A percentile compares a stretch with the other conserved stretches of the same genome.
Conservation (phyloP, 2,888 invertebrate species). For the Drosophila neonasuta region DNA sequence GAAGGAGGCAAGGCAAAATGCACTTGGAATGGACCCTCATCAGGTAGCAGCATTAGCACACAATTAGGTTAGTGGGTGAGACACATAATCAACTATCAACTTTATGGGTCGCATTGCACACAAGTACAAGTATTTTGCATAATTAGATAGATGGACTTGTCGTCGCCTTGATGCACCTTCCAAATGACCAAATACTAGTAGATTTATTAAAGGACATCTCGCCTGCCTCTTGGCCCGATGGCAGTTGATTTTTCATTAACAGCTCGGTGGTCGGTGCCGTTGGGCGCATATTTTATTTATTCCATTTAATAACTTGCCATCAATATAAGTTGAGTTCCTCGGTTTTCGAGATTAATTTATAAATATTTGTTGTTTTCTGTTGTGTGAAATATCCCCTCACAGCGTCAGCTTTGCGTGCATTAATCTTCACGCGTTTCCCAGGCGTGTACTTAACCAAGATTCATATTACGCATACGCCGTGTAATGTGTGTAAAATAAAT, state of each 20-base stretch:
- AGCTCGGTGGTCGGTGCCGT: conserved; percentile 35
- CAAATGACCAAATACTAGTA: conserved; percentile 47
- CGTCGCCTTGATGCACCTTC: conserved; percentile 51
- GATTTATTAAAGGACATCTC: conserved; percentile 40
- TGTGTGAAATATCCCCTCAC: conserved; percentile 17
- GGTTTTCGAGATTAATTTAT: conserved; percentile 49
- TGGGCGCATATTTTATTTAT: conserved; percentile 43
- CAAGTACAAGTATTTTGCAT: conserved; percentile 50
- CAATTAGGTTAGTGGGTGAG: conserved; percentile 77
- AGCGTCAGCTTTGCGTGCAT: conserved; percentile 42
- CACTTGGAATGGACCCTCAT: conserved; percentile 46
- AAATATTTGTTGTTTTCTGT: conserved; percentile 22
- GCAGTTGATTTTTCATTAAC: conserved; percentile 70
- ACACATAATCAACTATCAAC: conserved; percentile 75
- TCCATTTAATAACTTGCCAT: conserved; percentile 65
- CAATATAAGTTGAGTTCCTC: conserved; percentile 43
- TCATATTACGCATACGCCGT: conserved; percentile 59
- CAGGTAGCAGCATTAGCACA: conserved; percentile 29
- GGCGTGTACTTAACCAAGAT: conserved; percentile 36
- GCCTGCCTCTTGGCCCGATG: conserved; percentile 27
- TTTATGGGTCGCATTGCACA: conserved; percentile 64
- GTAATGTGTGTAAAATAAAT: conserved; percentile 14
- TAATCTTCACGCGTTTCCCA: conserved; percentile 51
- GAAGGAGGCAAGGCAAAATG: conserved; percentile 51
- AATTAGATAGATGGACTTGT: conserved; percentile 63